Evolutionary conservation across 2,113 vertebrate species (phyloP).

Genomic region (Rhizomys pruinosus): DNA sequence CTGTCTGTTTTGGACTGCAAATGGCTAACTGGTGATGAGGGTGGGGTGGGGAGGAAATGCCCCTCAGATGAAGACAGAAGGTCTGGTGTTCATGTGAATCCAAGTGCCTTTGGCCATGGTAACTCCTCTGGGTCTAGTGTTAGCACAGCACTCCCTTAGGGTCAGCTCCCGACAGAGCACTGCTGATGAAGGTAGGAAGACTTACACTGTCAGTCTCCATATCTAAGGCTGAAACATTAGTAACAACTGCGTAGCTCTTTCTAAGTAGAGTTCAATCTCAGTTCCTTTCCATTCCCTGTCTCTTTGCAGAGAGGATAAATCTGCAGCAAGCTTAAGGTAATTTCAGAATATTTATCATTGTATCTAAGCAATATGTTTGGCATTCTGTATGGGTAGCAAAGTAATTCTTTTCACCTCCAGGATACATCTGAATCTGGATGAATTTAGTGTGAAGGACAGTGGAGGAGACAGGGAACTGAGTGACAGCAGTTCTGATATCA

Average conservation of each 20-base stretch:
- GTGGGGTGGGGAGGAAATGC: not conserved
- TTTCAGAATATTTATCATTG: constrained; percentile 70
- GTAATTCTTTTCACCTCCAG: constrained; percentile 76
- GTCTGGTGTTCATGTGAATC: not conserved
- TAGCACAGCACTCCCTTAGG: not conserved
- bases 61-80: not conserved
- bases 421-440: constrained; percentile 84
- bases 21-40: not conserved
- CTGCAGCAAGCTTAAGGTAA: constrained; percentile 87
- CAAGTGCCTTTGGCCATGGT: accelerated
- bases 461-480: constrained; percentile 89
- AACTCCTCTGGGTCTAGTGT: not conserved
- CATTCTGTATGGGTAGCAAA: constrained; percentile 66
- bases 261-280: constrained; percentile 83
- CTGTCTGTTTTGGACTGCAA: constrained; percentile 15
- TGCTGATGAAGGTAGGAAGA: not conserved
- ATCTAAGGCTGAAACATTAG: constrained; percentile 52
- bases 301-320: constrained; percentile 84
- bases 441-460: constrained; percentile 89
- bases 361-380: constrained; percentile 46
- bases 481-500: constrained; percentile 86
- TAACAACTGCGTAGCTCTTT: constrained; percentile 68
- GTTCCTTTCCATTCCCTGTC: constrained; percentile 80
- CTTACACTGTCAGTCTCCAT: not conserved
- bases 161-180: not conserved